Evolutionary conservation across 2,797 vertebrate species (phyloP).

Genomic region (Sebastes itinus): DNA sequence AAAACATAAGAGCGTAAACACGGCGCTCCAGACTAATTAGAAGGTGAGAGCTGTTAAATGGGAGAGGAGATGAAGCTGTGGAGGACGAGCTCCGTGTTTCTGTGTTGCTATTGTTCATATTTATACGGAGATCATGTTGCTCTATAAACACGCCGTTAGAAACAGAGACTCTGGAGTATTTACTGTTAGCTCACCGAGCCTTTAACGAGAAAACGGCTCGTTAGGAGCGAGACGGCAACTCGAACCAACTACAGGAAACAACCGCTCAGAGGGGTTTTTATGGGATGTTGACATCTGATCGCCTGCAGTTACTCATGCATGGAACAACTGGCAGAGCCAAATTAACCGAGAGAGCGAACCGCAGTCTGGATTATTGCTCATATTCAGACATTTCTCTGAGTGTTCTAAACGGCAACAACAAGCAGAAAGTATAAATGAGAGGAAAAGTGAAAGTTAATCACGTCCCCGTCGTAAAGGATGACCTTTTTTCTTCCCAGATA

Average conservation of each 20-base stretch:
- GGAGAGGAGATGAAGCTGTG: neutral
- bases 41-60: constrained; percentile 24
- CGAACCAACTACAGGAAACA: neutral
- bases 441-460: neutral
- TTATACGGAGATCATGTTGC: neutral
- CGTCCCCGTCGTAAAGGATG: neutral
- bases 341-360: neutral
- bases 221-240: neutral
- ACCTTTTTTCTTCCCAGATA: neutral
- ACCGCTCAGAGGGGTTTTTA: constrained; percentile 9
- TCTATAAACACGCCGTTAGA: neutral
- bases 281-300: constrained; percentile 18
- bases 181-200: neutral
- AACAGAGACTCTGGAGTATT: neutral
- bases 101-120: neutral
- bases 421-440: neutral
- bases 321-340: neutral
- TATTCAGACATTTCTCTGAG: neutral
- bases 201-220: constrained; percentile 23
- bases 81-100: neutral
- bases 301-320: constrained; percentile 6
- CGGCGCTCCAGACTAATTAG: constrained; percentile 21
- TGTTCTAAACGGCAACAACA: neutral
- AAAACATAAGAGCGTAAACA: constrained; percentile 19
- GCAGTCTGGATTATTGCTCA: neutral